Percentiles rank a stretch among this genome's conserved stretches.
These are phyloP conservation scores for Galeopsomyia nigrocyanea DNA, from an alignment of 2,888 invertebrate genomes.

Conservation along the genomic window DNA sequence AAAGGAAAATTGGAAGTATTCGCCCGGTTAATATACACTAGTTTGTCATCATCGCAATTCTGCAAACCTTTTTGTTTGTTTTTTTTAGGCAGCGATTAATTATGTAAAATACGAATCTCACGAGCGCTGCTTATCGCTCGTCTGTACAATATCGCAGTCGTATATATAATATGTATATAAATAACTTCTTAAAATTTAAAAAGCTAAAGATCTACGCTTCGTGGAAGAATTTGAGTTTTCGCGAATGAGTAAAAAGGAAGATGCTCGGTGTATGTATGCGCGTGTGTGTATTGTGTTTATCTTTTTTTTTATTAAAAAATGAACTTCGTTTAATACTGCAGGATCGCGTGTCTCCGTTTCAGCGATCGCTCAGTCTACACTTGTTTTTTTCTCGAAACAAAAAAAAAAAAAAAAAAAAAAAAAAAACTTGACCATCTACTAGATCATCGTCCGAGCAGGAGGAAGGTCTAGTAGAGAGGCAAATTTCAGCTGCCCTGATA, in stretches of 20 bases:
- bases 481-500: slow-evolving; percentile 69
- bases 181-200: slow-evolving; percentile 61
- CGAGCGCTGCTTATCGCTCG: slow-evolving; percentile 52
- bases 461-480: slow-evolving; percentile 64
- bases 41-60: slow-evolving; percentile 47
- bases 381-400: background rate
- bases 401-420: too few species aligned
- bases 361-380: slow-evolving; percentile 40
- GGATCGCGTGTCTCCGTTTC: slow-evolving; percentile 47
- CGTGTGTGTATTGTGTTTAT: background rate
- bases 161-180: slow-evolving; percentile 53
- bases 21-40: slow-evolving; percentile 38
- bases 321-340: slow-evolving; percentile 63
- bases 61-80: slow-evolving; percentile 20
- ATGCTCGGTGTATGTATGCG: background rate
- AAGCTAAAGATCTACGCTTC: slow-evolving; percentile 48
- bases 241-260: slow-evolving; percentile 10
- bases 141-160: slow-evolving; percentile 56
- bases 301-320: slow-evolving; percentile 6
- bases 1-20: slow-evolving; percentile 43
- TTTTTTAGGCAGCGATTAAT: slow-evolving; percentile 36
- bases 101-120: slow-evolving; percentile 52
- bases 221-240: slow-evolving; percentile 19
- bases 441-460: slow-evolving; percentile 29
- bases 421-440: slow-evolving; percentile 36